Conservation (phyloP, 2,888 invertebrate species). For the Sesamia inferens region DNA sequence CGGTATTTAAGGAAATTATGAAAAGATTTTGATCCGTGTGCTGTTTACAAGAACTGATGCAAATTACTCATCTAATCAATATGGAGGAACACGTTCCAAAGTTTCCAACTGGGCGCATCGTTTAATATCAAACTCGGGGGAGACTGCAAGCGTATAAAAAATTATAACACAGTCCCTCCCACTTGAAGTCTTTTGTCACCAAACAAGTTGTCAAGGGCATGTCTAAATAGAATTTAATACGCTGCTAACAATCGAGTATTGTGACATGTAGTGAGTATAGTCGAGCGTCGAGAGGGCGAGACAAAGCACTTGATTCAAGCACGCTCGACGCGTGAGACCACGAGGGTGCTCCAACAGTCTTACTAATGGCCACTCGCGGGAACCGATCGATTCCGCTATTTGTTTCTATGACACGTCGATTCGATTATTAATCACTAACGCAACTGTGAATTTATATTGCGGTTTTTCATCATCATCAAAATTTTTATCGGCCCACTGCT, state of each 20-base stretch:
- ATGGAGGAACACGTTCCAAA: conserved; percentile 38
- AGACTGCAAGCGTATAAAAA: conserved; percentile 20
- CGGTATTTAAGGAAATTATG: conserved; percentile 6
- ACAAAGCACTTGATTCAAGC: conserved; percentile 71
- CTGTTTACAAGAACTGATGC: conserved; percentile 31
- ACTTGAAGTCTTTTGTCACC: conserved; percentile 56
- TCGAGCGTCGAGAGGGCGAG: conserved; percentile 59
- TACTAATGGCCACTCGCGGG: conserved; percentile 77
- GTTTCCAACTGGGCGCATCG: conserved; percentile 23
- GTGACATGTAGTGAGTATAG: conserved; percentile 69
- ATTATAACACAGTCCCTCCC: conserved; percentile 53
- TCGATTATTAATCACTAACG: conserved; percentile 30
- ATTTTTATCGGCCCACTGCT: no score
- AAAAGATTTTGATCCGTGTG: conserved; percentile 3
- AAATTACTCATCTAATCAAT: conserved; percentile 25
- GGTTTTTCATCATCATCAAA: no score
- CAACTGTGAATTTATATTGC: not conserved
- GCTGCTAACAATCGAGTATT: conserved; percentile 63
- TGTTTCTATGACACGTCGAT: conserved; percentile 44
- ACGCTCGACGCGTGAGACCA: conserved; percentile 73
- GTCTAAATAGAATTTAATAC: conserved; percentile 67
- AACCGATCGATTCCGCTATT: conserved; percentile 69
- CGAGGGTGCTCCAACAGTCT: conserved; percentile 69
- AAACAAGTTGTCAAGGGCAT: conserved; percentile 60
- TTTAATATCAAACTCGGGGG: conserved; percentile 6